Percentiles rank a stretch among this genome's conserved stretches.
phyloP scores from a whole-genome alignment of 2,888 invertebrate genomes.

The Teinopalpus imperialis region DNA sequence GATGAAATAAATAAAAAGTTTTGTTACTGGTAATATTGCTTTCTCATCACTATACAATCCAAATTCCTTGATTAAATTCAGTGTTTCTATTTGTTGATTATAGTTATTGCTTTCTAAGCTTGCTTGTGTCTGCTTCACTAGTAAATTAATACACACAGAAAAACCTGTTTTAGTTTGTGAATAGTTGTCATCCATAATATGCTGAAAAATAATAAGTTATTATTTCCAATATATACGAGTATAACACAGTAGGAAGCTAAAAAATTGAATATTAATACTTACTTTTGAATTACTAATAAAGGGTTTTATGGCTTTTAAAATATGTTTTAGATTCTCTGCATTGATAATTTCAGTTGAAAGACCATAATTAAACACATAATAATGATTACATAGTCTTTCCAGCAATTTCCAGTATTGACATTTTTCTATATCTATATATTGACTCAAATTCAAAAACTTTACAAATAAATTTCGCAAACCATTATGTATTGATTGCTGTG shows the following conservation, averaged over 20 bases:
- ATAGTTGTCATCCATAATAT: constrained; percentile 43
- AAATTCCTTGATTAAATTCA: constrained; percentile 78
- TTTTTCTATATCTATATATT: constrained; percentile 48
- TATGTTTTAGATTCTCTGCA: constrained; percentile 50
- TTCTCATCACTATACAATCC: constrained; percentile 58
- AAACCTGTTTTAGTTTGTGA: constrained; percentile 58
- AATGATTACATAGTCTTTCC: constrained; percentile 56
- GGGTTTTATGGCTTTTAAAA: constrained; percentile 54
- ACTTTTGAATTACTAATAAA: constrained; percentile 44
- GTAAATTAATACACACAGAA: constrained; percentile 57
- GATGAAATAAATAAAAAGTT: constrained; percentile 82
- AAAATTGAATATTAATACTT: no score
- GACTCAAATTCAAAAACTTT: constrained; percentile 62
- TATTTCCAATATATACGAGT: no score
- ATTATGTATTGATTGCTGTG: constrained; percentile 43
- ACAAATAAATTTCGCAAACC: constrained; percentile 52
- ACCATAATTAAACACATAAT: constrained; percentile 59
- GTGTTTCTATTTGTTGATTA: constrained; percentile 75
- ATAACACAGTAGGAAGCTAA: no score
- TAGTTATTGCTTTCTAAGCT: constrained; percentile 78
- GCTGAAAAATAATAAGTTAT: constrained; percentile 38
- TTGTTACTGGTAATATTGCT: constrained; percentile 68
- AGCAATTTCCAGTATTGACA: constrained; percentile 56
- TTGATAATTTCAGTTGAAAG: constrained; percentile 49
- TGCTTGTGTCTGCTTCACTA: constrained; percentile 68